Conservation (phyloP, 2,888 invertebrate genomes). For the Leucophenga montana region DNA sequence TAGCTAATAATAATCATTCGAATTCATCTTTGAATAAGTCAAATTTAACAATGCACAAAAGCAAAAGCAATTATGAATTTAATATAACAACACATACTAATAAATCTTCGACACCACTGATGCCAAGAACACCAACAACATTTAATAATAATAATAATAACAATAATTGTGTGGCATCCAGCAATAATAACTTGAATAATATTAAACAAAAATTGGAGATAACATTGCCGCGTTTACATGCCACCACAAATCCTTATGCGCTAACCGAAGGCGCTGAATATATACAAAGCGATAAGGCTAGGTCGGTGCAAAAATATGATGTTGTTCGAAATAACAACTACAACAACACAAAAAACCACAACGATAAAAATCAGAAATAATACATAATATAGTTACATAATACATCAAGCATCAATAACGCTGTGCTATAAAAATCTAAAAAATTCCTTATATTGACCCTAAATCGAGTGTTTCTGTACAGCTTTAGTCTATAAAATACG, state of each 20-base stretch:
- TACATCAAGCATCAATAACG: no score
- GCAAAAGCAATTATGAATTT: conserved; percentile 58
- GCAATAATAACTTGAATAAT: conserved; percentile 38
- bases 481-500: no score
- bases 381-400: neutral
- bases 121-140: conserved; percentile 35
- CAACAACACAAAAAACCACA: neutral
- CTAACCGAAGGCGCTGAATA: conserved; percentile 73
- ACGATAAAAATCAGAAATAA: neutral
- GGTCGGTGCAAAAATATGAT: neutral
- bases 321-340: neutral
- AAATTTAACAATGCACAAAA: conserved; percentile 53
- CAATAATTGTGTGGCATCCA: conserved; percentile 33
- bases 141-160: conserved; percentile 28
- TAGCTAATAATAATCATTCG: conserved; percentile 16
- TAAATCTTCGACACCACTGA: conserved; percentile 32
- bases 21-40: conserved; percentile 35
- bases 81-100: conserved; percentile 31
- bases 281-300: conserved; percentile 65
- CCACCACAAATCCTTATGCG: conserved; percentile 76
- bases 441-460: no score
- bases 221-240: conserved; percentile 75
- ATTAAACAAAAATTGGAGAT: conserved; percentile 73
- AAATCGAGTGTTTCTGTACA: no score
- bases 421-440: no score